Base-by-base conservation (phyloP, 2,888 invertebrate species). In the Drepana falcataria region DNA sequence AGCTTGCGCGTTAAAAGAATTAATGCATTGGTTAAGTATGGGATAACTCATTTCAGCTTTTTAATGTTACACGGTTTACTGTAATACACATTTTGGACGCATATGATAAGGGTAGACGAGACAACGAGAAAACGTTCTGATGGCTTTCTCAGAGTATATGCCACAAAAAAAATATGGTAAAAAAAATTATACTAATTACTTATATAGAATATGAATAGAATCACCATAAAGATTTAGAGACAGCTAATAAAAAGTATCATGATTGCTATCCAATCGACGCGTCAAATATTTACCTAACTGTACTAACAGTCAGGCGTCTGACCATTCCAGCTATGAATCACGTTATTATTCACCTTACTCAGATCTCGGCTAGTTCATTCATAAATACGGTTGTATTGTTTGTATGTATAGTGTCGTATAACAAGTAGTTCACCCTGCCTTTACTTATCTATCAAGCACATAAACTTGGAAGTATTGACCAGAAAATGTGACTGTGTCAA, bases 1-100 rank as follows among this genome's bases (percentile, higher is more conserved):
- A 59, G 60, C 60, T 64, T 61, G 56, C 52, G 59, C 56, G 66
- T 65, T 64, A 64, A 63, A 61, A 61, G 64, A 66, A 58, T 64
- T 66, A 69, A 66, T 63, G 59, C 63, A 59, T 63, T 55, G 57
- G 61, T 62, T 66, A 52, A 64, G 61, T 61, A 53, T 59, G 53
- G 63, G 64, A 64, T 69, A 67, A 67, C 61, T 66, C 60, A 67
- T 67, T 69, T 6, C 9, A 51, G 51, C 40, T 67, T 66, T 63
- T 55, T 55, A 51, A 34, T 51, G 33, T 49, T 33, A 7, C 40
- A 40, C 35, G 34, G 3, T 34, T 2, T 7, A 41, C 44, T 44
- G 44, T 9, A 44, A 44, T 44, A 44, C 44, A 44, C 0, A 9
- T 37, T 9, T 44, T 44, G 44, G 6, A 9, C 44, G 44, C 9